Evolutionary conservation across 2,888 invertebrate species (phyloP).

Genomic region (Apotomis turbidana): DNA sequence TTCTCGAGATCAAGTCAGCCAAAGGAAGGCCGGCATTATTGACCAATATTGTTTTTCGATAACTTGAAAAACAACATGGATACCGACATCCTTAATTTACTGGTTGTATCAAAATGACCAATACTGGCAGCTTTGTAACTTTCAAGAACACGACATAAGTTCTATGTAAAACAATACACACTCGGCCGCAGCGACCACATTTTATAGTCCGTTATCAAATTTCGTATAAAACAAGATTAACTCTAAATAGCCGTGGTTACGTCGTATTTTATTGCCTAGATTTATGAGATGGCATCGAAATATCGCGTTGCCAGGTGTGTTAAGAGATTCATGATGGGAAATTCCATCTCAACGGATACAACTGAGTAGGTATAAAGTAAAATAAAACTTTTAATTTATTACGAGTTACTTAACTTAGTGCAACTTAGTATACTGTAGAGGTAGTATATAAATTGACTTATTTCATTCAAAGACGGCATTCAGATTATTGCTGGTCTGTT

Average conservation of each 20-base stretch:
- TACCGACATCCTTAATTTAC: not conserved
- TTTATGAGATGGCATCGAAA: constrained; percentile 62
- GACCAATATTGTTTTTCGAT: not conserved
- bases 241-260: constrained; percentile 50
- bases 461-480: constrained; percentile 13
- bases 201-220: constrained; percentile 43
- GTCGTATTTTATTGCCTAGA: constrained; percentile 61
- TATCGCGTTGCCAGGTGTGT: constrained; percentile 59
- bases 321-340: constrained; percentile 59
- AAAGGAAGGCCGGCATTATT: constrained; percentile 10
- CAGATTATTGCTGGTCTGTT: not conserved
- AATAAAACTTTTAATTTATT: constrained; percentile 40
- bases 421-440: constrained; percentile 20
- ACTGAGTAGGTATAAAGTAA: constrained; percentile 29
- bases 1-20: constrained; percentile 18
- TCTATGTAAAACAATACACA: constrained; percentile 15
- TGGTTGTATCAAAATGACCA: not conserved
- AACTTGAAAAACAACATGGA: constrained; percentile 1
- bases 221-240: constrained; percentile 47
- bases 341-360: constrained; percentile 55
- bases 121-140: not conserved
- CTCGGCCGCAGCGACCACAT: constrained; percentile 18
- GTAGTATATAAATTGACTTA: constrained; percentile 14
- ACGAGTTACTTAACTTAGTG: constrained; percentile 25
- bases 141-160: not conserved